These are phyloP conservation scores for Agelas oroides DNA, from an alignment of 37 sponge, comb jelly and placozoan species.

Conservation along the genomic window DNA sequence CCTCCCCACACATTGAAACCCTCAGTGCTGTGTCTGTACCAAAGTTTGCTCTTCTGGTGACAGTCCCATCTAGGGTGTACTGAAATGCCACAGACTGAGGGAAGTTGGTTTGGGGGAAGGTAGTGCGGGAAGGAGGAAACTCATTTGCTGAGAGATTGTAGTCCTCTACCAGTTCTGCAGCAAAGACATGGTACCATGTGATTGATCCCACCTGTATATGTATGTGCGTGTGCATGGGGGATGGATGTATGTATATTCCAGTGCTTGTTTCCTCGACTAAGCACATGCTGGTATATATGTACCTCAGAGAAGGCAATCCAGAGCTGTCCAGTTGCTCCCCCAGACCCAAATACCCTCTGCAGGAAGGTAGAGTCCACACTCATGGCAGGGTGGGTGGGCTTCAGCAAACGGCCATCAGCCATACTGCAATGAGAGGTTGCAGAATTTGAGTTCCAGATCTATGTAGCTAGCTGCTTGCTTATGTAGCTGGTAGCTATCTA, in stretches of 20 bases:
- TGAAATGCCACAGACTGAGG: conserved; percentile 31
- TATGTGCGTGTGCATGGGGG: background rate
- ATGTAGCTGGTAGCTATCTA: too few relatives aligned
- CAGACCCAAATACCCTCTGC: conserved; percentile 60
- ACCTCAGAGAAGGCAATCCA: conserved; percentile 70
- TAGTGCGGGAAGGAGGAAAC: conserved; percentile 39
- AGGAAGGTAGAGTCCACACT: conserved; percentile 72
- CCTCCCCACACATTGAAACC: conserved; percentile 37
- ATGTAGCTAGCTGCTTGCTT: background rate
- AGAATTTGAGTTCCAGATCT: background rate
- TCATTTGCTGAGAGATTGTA: conserved; percentile 53
- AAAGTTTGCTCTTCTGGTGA: conserved; percentile 15
- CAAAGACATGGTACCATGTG: conserved; percentile 72
- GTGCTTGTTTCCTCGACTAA: too few relatives aligned
- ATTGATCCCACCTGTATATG: conserved; percentile 42
- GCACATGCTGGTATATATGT: background rate
- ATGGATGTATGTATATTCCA: too few relatives aligned
- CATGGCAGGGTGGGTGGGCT: conserved; percentile 77
- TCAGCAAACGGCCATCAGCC: conserved; percentile 72
- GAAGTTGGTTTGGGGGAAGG: conserved; percentile 14
- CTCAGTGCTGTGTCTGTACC: background rate
- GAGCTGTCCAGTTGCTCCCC: conserved; percentile 71
- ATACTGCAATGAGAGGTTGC: conserved; percentile 18
- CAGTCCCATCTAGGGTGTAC: conserved; percentile 20
- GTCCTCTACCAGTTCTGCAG: conserved; percentile 46